Base-by-base conservation (phyloP, 2,113 vertebrate species). In the Amblyopsis rosae region DNA sequence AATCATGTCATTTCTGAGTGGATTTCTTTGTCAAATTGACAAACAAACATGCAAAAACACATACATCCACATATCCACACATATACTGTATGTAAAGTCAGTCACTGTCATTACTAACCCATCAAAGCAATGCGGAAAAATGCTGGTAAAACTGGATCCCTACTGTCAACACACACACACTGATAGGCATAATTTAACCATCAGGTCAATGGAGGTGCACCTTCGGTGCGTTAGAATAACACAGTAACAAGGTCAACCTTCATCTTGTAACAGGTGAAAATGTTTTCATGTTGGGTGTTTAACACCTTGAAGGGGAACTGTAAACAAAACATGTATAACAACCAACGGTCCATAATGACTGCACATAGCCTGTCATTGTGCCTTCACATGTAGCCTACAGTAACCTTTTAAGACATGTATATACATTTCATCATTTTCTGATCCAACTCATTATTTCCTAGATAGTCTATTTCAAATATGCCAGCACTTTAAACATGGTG, bases 71-170 rank as follows among this genome's bases (percentile, higher is more conserved):
- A 59, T 48, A 69, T 45, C 62, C 65, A 61, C 53, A 63, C 50
- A 57, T 15, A 19, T 10, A 75, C 19, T 32, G 46, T 45, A 65
- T 59, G 71, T 67, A 82, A 74, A 70, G 73, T 82, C 65, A 69
- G 75, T 33, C 16, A 57, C 71, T 83, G 77, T 79, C 82, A 67
- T 63, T 62, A 48, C 10, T 63, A 13, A 6, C 62, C 53, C 47
- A 56, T 35, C 65, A 58, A 64, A 55, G 67, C 16, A 59, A 62
- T 17, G 65, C 62, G 73, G 19, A 63, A 74, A 76, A 75, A 74
- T 26, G 77, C 84, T 26, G 63, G 87, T 87, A 89, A 67, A 86
- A 88, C 89, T 86, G 76, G 86, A 80, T 83, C 61, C 41, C 41
- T 49, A 59, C 45, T 49, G 59, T 13, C 59, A 54, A n/a, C 32